phyloP scores from a whole-genome alignment of 2,113 vertebrate genomes.

The Eptatretus burgeri region DNA sequence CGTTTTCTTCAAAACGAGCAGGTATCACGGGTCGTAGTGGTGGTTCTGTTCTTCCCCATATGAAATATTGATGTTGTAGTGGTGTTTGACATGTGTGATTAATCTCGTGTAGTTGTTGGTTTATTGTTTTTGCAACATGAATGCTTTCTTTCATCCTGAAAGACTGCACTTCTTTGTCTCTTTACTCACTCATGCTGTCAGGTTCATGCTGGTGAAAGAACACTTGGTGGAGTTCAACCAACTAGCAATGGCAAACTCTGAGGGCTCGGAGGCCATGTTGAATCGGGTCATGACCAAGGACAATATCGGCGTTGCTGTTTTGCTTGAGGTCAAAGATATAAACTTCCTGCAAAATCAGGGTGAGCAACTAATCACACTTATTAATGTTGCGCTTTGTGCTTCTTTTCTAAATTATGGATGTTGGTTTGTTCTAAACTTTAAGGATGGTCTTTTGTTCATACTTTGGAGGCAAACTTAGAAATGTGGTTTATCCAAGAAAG shows the following conservation, averaged over 20 bases:
- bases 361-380: too few species aligned
- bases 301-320: slow-evolving; percentile 77
- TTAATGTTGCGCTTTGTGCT: not conserved
- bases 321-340: slow-evolving; percentile 42
- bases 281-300: slow-evolving; percentile 98
- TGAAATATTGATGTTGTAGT: too few species aligned
- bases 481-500: too few species aligned
- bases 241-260: slow-evolving; percentile 93
- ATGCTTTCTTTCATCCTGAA: slow-evolving; percentile 6
- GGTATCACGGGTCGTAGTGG: slow-evolving; percentile 18
- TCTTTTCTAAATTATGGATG: not conserved
- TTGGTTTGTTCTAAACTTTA: not conserved
- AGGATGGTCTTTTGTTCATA: not conserved
- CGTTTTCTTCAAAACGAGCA: slow-evolving; percentile 88
- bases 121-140: too few species aligned
- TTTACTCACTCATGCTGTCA: slow-evolving; percentile 13
- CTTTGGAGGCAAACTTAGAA: too few species aligned
- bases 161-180: not conserved
- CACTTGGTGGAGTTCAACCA: slow-evolving; percentile 98
- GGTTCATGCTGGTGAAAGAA: slow-evolving; percentile 75
- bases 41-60: too few species aligned
- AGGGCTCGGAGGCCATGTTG: slow-evolving; percentile 91
- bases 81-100: too few species aligned
- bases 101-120: too few species aligned
- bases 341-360: not conserved